A percentile compares a stretch with the other conserved stretches of the same genome.
These are phyloP conservation scores for Apeira syringaria DNA, from an alignment of 2,888 invertebrate species.

Conservation along the genomic window DNA sequence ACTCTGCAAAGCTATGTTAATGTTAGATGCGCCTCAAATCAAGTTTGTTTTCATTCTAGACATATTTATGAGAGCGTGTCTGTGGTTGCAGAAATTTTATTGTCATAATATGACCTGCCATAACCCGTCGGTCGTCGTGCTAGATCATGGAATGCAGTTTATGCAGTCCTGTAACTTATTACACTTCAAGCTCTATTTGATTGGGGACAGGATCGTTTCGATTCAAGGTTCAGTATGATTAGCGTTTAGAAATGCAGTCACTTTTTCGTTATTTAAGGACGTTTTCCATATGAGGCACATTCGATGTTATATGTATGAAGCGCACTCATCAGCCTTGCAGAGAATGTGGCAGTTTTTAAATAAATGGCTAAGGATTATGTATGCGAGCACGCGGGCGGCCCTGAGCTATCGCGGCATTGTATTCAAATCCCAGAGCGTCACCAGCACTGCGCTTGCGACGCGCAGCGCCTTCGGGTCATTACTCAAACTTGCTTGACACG, in stretches of 20 bases:
- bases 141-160: constrained; percentile 31
- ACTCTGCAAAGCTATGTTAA: constrained; percentile 38
- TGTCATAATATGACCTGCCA: constrained; percentile 49
- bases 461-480: constrained; percentile 46
- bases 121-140: constrained; percentile 37
- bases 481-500: constrained; percentile 56
- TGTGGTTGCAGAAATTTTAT: constrained; percentile 53
- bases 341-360: constrained; percentile 70
- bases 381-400: constrained; percentile 71
- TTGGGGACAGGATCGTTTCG: constrained; percentile 47
- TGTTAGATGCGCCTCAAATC: constrained; percentile 62
- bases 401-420: constrained; percentile 79
- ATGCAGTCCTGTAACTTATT: too few species aligned
- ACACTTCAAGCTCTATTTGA: constrained; percentile 48
- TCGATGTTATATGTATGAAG: too few species aligned
- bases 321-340: constrained; percentile 45
- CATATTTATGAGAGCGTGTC: constrained; percentile 59
- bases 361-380: constrained; percentile 67
- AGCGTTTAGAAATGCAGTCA: too few species aligned
- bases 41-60: constrained; percentile 62
- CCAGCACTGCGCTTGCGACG: constrained; percentile 42
- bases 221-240: too few species aligned
- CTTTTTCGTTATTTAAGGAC: too few species aligned
- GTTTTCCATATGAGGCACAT: too few species aligned
- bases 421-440: constrained; percentile 75